These are phyloP conservation scores for Amblyornis subalaris DNA, from an alignment of 2,113 vertebrate species.

Conservation along the genomic window DNA sequence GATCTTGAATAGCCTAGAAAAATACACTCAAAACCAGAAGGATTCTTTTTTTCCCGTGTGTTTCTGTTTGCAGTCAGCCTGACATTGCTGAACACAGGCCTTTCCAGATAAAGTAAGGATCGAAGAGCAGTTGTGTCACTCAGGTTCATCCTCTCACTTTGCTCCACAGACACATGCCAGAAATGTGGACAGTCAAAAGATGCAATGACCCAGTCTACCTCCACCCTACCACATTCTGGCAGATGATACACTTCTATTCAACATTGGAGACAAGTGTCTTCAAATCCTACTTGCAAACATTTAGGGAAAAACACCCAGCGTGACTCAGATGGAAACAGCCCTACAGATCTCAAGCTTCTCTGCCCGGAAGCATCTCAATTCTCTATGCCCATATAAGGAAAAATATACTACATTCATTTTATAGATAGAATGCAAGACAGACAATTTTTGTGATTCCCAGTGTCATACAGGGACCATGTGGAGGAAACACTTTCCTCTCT, in stretches of 20 bases:
- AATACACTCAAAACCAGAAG: neutral
- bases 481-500: neutral
- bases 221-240: neutral
- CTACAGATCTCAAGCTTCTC: neutral
- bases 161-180: neutral
- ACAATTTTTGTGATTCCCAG: neutral
- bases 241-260: neutral
- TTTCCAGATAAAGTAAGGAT: neutral
- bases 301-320: neutral
- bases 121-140: neutral
- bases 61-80: neutral
- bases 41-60: neutral
- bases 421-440: neutral
- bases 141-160: neutral
- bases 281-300: neutral
- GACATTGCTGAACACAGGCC: neutral
- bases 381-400: neutral
- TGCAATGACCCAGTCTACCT: neutral
- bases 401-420: neutral
- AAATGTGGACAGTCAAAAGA: neutral
- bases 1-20: neutral
- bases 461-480: accelerated
- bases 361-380: neutral
- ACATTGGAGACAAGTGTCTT: neutral
- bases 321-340: neutral